Base-by-base conservation (phyloP, 2,888 invertebrate genomes). In the Eristalis intricaria region DNA sequence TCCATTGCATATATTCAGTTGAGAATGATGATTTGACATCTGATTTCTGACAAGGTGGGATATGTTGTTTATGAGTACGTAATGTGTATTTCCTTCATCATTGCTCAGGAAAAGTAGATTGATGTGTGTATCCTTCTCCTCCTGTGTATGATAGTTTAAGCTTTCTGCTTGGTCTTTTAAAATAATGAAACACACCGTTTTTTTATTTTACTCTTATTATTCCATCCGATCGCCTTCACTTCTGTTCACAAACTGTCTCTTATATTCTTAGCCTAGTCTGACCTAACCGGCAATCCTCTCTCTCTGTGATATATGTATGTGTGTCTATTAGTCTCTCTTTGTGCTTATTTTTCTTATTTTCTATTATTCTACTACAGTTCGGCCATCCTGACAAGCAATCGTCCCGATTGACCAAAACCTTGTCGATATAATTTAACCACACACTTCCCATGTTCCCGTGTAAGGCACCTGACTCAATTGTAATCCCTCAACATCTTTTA, bases 341-440 rank as follows among this genome's bases (percentile, higher is more conserved):
- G 2, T 43, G 43, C 43, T 43, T 4, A n/a, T 43, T 43, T 43
- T n/a, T 43, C n/a, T 43, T 43, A 43, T 43, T 43, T 58, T 11
- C 1, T 23, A 23, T 58, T 13, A 23, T 23, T 58, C 60, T 60
- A 60, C 19, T 35, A 64, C 32, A 63, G n/a, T 32, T 63, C 63
- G 63, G 32, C 63, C 63, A 64, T 15, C 35, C 64, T 64, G 64
- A 64, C 7, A 26, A 23, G 2, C 60, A 58, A 60, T 60, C 60
- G 60, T 60, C 26, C 60, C 60, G 15, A 61, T 61, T 61, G 61
- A 23, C 61, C 7, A 23, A 26, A 64, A 8, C 35, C 7, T 35
- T 15, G 1, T 64, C 64, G 35, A 64, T 35, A 7, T 35, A n/a
- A 2, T 15, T n/a, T 15, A 61, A 26, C 61, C 29, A 63, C 15